These are phyloP conservation scores for Chelmon rostratus DNA, from an alignment of 2,797 vertebrate genomes.

Conservation along the genomic window DNA sequence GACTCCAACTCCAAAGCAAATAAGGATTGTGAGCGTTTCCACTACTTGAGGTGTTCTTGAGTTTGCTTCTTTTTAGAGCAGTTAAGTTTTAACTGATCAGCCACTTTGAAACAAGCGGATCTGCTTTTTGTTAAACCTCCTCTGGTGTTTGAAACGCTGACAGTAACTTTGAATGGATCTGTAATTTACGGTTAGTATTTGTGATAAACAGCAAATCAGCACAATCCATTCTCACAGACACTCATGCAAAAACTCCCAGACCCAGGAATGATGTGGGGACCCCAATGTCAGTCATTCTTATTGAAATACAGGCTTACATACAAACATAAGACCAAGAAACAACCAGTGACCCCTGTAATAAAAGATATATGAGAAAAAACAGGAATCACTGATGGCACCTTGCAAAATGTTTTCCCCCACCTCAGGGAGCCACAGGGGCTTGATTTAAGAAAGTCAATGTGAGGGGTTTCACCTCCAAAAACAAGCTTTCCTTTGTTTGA, in stretches of 20 bases:
- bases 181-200: slow-evolving; percentile 37
- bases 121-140: not conserved
- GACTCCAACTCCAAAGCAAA: slow-evolving; percentile 5
- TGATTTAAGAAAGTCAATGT: not conserved
- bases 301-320: not conserved
- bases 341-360: not conserved
- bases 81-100: not conserved
- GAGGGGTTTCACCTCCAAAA: not conserved
- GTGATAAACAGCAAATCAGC: slow-evolving; percentile 26
- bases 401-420: not conserved
- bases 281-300: not conserved
- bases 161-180: slow-evolving; percentile 22
- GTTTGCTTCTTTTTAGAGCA: slow-evolving; percentile 2
- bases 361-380: not conserved
- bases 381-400: not conserved
- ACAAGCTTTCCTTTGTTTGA: slow-evolving; percentile 9
- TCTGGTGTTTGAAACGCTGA: slow-evolving; percentile 17
- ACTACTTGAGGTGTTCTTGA: slow-evolving; percentile 6
- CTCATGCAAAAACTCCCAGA: slow-evolving; percentile 61
- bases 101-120: not conserved
- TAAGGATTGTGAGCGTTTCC: slow-evolving; percentile 4
- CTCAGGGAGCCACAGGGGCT: not conserved
- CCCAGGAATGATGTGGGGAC: slow-evolving; percentile 43
- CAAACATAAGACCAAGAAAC: not conserved
- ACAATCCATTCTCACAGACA: slow-evolving; percentile 52